A percentile compares a stretch with the other conserved stretches of the same genome.
phyloP scores from a whole-genome alignment of 1,140 invertebrate species.

The Drosophila murphyi region DNA sequence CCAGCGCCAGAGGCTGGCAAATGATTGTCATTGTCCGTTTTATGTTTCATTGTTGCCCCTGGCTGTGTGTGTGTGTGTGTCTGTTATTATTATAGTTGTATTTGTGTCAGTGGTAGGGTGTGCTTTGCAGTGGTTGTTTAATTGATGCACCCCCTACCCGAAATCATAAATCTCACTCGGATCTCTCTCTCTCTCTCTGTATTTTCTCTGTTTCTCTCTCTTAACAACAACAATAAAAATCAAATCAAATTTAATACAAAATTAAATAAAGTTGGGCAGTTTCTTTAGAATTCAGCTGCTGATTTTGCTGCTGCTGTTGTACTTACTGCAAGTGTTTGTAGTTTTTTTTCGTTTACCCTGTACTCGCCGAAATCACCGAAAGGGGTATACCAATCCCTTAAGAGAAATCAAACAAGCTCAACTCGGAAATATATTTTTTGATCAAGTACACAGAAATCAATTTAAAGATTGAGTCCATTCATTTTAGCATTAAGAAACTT shows the following conservation, averaged over 20 bases:
- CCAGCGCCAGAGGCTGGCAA: constrained; percentile 21
- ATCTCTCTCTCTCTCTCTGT: background rate
- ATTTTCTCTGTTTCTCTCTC: background rate
- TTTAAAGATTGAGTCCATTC: too few species aligned
- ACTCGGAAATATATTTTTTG: too few species aligned
- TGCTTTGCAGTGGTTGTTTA: constrained; percentile 38
- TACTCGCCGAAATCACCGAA: background rate
- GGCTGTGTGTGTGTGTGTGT: constrained; percentile 10
- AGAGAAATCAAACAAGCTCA: too few species aligned
- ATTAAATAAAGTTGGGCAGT: constrained; percentile 73
- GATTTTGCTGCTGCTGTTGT: constrained; percentile 6
- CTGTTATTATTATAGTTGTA: constrained; percentile 15
- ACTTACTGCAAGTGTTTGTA: constrained; percentile 28
- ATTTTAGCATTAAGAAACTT: too few species aligned
- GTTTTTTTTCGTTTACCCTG: constrained; percentile 25
- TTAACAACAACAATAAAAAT: constrained; percentile 49
- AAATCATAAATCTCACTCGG: constrained; percentile 57
- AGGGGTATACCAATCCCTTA: background rate
- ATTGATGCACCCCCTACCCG: constrained; percentile 45
- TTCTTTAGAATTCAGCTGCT: constrained; percentile 23
- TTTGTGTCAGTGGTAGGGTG: constrained; percentile 28
- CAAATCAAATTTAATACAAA: constrained; percentile 77
- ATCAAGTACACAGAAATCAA: too few species aligned
- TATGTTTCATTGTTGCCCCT: constrained; percentile 39
- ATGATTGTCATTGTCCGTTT: constrained; percentile 57